These are phyloP conservation scores for western clawed frog (Xenopus tropicalis) DNA, from an alignment of 2,113 vertebrate genomes.

Conservation along the genomic window UCB_Xtro_10.0 CM004449.2:9121001-9121500, in stretches of 20 bases:
- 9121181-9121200: background rate
- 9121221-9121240: background rate
- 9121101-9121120: background rate
- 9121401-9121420: too few relatives aligned
- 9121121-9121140: constrained; percentile 4
- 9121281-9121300: background rate
- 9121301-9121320: too few relatives aligned
- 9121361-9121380: too few relatives aligned
- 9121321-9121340: too few relatives aligned
- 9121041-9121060: too few relatives aligned
- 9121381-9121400: too few relatives aligned
- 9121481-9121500: too few relatives aligned
- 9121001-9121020: background rate
- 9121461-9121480: too few relatives aligned
- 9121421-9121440: too few relatives aligned
- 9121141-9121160: background rate
- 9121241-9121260: background rate
- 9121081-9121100: background rate
- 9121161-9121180: background rate
- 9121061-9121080: too few relatives aligned
- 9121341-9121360: too few relatives aligned
- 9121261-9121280: background rate
- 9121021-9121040: background rate
- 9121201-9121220: background rate
- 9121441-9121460: too few relatives aligned